Evolutionary conservation across 2,113 vertebrate species (phyloP), one percentile per base, ranked within the genome.

Genomic region (Anseranas semipalmata): DNA sequence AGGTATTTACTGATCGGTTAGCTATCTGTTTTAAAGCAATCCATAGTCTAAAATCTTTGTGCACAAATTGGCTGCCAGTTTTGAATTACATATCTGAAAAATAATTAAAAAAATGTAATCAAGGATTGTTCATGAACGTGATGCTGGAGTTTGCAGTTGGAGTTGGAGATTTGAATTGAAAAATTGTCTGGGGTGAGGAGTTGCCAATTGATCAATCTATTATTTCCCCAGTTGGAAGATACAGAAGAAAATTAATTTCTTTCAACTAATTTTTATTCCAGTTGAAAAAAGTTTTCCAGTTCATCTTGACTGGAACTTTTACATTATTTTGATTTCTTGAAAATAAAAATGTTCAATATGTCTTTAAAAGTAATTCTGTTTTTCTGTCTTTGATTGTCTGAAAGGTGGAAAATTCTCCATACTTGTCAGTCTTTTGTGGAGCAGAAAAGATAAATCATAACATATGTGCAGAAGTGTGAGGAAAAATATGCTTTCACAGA

Each of bases 401-500:
- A 27, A 85, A 76, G 43, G 70, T 78, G 58, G 71, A 77, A 95
- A 91, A 62, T 93, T 93, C 66, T 96, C 77, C 33, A 45, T 93
- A 70, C 21, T 87, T 94, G 43, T 91, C 93, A 81, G 39, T 28
- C 11, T 66, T 89, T 79, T 90, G 60, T 79, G 58, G 43, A 89
- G 66, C 20, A 89, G 53, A 93, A 85, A 82, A 79, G 39, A 92
- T 73, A 92, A 95, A 95, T 82, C 30, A 85, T 85, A 95, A 87
- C 89, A 94, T 58, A 91, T 95, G 93, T 89, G 87, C 77, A 80
- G 53, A 94, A 85, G 78, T 96, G 87, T 80, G 73, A 32, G 81
- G 85, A 3, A 58, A 91, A 91, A 83, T 87, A 89, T 80, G n/a
- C 25, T 87, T 93, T 96, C 39, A 78, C 33, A 75, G 52, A 89